phyloP scores from a whole-genome alignment of 2,888 invertebrate species.

The Luperina testacea region DNA sequence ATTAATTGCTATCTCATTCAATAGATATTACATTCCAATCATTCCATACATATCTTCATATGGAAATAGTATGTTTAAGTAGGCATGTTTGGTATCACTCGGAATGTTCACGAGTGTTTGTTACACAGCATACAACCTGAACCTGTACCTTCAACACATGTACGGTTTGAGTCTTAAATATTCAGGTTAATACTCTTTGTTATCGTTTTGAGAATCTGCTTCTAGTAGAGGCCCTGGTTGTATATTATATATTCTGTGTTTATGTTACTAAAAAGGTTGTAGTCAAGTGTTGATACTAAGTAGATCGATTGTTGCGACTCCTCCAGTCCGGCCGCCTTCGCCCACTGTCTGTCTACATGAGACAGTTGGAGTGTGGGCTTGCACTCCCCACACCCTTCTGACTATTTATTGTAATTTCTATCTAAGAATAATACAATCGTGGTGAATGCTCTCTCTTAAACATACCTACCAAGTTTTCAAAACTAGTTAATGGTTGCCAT shows the following conservation, averaged over 20 bases:
- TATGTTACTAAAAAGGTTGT: conserved; percentile 11
- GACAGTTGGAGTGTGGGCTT: conserved; percentile 15
- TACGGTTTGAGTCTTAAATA: conserved; percentile 51
- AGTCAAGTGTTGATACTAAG: conserved; percentile 20
- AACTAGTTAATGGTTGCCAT: conserved; percentile 23
- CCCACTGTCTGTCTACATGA: conserved; percentile 9
- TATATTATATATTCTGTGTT: conserved; percentile 14
- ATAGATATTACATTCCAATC: conserved; percentile 83
- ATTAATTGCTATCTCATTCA: conserved; percentile 86
- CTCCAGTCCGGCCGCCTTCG: conserved; percentile 21
- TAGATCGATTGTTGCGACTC: conserved; percentile 4
- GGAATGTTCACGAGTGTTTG: conserved; percentile 61
- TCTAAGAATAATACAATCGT: conserved; percentile 9
- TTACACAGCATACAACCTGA: conserved; percentile 59
- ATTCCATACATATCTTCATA: conserved; percentile 78
- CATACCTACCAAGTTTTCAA: conserved; percentile 6
- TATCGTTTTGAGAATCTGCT: conserved; percentile 50
- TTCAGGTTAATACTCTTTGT: conserved; percentile 49
- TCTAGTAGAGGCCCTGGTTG: conserved; percentile 19
- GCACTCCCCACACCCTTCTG: conserved; percentile 5
- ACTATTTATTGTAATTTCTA: conserved; percentile 9
- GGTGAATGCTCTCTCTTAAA: conserved; percentile 30
- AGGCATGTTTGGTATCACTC: conserved; percentile 62
- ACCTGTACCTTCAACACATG: conserved; percentile 38
- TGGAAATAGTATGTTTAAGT: conserved; percentile 74